Base-by-base conservation (phyloP, 2,113 vertebrate species). In the Leiothrix lutea region DNA sequence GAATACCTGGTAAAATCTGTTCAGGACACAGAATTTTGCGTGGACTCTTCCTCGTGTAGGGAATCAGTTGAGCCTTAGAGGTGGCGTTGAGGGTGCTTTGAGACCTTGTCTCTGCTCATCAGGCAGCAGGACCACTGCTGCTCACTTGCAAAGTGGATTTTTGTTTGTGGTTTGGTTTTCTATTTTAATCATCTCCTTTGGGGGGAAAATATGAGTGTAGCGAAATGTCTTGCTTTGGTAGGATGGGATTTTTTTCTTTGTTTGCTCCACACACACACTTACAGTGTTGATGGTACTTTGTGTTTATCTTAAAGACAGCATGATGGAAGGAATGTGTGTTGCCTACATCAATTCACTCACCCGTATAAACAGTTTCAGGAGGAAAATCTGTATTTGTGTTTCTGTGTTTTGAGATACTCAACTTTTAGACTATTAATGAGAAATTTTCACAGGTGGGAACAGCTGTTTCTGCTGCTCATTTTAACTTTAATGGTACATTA, bases 271-370 rank as follows among this genome's bases (percentile, higher is more conserved):
- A 42, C 13, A 20, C 86, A 50, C 86, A 25, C 82, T 91, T 85
- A 71, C 0, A n/a, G 88, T 95, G 95, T 96, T 94, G 96, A 96
- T 96, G 92, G 96, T 95, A 72, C 95, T 95, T 84, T 29, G 86
- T 96, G 91, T 97, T 97, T 97, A 95, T 97, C 89, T 95, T 96
- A 87, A 93, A 86, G 94, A 81, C 94, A 95, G 91, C 91, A 64
- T 89, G 94, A 95, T 92, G 95, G 95, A 96, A 96, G 95, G 92
- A 97, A 95, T 97, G 96, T 78, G 94, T 95, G 88, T 94, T 96
- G 95, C 93, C 88, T 90, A 81, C 88, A 95, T 95, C 88, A 67
- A 11, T 88, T 94, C 4, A 2, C 90, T 95, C 90, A 88, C 82
- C 82, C 95, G 6, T 95, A 88, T 95, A 96, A 95, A 97, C 95